phyloP scores from a whole-genome alignment of 2,888 invertebrate species.

The Matsumyia berberina region DNA sequence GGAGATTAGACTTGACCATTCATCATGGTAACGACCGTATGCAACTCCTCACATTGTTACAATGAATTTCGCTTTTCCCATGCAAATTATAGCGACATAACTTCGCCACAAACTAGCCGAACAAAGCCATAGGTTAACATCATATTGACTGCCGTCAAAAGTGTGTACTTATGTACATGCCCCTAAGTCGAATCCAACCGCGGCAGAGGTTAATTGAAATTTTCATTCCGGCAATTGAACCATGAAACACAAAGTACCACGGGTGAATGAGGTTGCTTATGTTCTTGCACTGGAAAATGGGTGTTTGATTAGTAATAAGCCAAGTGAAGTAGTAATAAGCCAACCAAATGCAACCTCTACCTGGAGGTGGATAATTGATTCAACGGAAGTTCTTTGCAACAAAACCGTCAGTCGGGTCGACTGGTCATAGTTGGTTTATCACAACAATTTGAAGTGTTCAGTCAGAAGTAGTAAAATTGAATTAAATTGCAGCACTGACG shows the following conservation, averaged over 20 bases:
- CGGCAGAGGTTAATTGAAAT: constrained; percentile 45
- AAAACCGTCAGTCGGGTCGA: constrained; percentile 43
- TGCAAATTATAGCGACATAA: too few species aligned
- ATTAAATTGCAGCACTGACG: constrained; percentile 64
- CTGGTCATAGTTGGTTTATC: constrained; percentile 51
- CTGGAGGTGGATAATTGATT: constrained; percentile 61
- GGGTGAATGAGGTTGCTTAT: not conserved
- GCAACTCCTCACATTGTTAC: constrained; percentile 1
- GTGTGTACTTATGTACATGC: constrained; percentile 12
- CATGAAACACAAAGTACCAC: constrained; percentile 30
- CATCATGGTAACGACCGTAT: constrained; percentile 34
- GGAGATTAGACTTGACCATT: constrained; percentile 64
- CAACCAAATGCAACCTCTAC: constrained; percentile 36
- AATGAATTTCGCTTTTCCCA: constrained; percentile 4
- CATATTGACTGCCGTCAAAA: constrained; percentile 48
- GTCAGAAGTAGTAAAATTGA: constrained; percentile 67
- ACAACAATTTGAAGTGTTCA: constrained; percentile 69
- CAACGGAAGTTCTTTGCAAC: constrained; percentile 51
- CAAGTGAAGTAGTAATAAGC: too few species aligned
- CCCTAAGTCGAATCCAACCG: not conserved
- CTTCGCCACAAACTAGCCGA: not conserved
- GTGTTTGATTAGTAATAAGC: constrained; percentile 36
- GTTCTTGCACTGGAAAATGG: not conserved
- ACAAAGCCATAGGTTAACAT: not conserved
- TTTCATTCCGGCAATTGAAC: constrained; percentile 38